Evolutionary conservation across 1,140 invertebrate species (phyloP), one percentile per base, ranked within the genome.

Genomic region (Drosophila watanabei): DNA sequence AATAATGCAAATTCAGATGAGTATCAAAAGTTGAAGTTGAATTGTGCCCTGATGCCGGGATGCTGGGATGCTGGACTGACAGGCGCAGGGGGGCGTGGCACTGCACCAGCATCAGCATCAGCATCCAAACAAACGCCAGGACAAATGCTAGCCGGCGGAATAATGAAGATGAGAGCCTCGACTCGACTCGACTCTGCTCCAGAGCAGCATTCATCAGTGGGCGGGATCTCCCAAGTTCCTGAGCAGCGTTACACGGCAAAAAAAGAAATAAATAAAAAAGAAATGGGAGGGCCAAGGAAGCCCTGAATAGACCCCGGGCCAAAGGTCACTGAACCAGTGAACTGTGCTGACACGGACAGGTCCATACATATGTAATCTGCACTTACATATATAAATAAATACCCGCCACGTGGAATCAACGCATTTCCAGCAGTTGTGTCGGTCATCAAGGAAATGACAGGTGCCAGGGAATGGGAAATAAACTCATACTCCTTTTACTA

Each of bases 1-100:
- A 88, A 88, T 89, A 89, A 89, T 89, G 85, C 85, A 89, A 89
- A 89, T 89, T 90, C 85, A 90, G 85, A 89, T 89, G 86, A 77
- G 66, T 90, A 89, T 89, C 85, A 89, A 85, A 88, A 89, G 84
- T 89, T 81, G 85, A 89, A 85, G 84, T 81, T 89, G 77, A 79
- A 79, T 72, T 79, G 75, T 78, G 52, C 43, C 13, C 13, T 30
- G 62, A 43, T 43, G 62, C 41, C 13, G 20, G 46, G 20, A 13
- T 13, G 43, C 43, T 14, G 11, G 54, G 51, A 41, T 32, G 49
- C 33, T 48, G 45, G 32, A 35, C 61, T 69, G 75, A 69, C 73
- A 78, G 63, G 33, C 61, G 54, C 18, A 35, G 30, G 37, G 24
- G 43, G 16, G 43, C 20, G 72, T 14, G 37, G 66, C 45, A 52